Base-by-base conservation (phyloP, 1,140 invertebrate genomes). In the Conopomorpha cramerella region DNA sequence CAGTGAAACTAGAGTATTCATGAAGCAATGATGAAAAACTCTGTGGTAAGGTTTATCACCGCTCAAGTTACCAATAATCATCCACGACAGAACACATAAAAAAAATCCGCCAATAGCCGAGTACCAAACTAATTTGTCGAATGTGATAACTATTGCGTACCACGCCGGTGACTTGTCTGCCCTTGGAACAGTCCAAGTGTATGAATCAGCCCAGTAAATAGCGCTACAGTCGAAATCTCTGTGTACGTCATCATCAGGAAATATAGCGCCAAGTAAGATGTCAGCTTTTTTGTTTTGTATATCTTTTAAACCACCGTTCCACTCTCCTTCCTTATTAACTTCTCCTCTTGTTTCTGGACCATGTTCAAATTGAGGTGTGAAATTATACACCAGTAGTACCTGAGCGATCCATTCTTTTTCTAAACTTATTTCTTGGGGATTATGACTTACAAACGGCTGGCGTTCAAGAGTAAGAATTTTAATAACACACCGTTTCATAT, bases 241-340 rank as follows among this genome's bases (percentile, higher is more conserved):
- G 12, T 72, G 65, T 2, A 81, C 68, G 39, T 79, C 77, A 39
- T 78, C 77, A 47, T 82, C 80, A 12, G 81, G 79, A 55, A 72
- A 82, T 38, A 72, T 79, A 17, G 76, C 81, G 2, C 81, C 81
- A 8, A 81, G 39, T 3, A 80, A 44, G 2, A 82, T 62, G 14
- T 81, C 63, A 2, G 72, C 80, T 37, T 65, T 57, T 33, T 64
- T 68, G 0, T 52, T 41, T 8, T 43, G 36, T 0, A 82, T 27
- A 8, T 61, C 43, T 1, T 55, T 62, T 19, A 82, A 48, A n/a
- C 73, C 53, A 0, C 78, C 80, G 16, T 59, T 56, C 81, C 80
- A 82, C 2, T 38, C 26, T 10, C 55, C 55, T 30, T 43, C 34
- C 16, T 52, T 36, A 12, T 51, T 16, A 44, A 65, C 49, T 28